Percentiles rank a stretch among this genome's conserved stretches.
Evolutionary conservation across 2,797 vertebrate genomes (phyloP).

Genomic region (Glossophaga mutica): DNA sequence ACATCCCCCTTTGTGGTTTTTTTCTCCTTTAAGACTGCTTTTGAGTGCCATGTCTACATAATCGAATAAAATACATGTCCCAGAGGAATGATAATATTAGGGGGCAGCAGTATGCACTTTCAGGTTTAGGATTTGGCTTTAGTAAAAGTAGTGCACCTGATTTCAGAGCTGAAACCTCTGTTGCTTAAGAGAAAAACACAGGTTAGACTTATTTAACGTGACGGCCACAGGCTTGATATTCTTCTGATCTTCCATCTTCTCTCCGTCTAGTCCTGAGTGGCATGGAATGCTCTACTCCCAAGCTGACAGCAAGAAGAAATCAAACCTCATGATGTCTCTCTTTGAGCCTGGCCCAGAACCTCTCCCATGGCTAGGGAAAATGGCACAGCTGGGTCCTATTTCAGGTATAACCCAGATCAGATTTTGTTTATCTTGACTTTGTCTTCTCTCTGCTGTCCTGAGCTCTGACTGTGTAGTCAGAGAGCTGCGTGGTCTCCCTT

Average conservation of each 20-base stretch:
- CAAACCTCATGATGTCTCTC: conserved; percentile 99
- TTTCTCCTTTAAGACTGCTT: conserved; percentile 8
- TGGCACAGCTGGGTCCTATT: conserved; percentile 94
- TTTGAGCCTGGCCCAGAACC: conserved; percentile 95
- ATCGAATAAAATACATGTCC: background rate
- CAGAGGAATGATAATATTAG: background rate
- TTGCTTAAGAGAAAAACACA: background rate
- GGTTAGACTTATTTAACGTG: background rate
- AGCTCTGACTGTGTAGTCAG: background rate
- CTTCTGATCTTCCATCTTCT: conserved; percentile 58
- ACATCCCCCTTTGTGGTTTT: background rate
- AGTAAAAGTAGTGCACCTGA: conserved; percentile 2
- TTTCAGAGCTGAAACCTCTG: background rate
- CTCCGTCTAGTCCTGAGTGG: conserved; percentile 90
- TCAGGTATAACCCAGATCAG: conserved; percentile 87
- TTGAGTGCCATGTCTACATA: background rate
- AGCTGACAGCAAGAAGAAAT: conserved; percentile 99
- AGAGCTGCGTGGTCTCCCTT: background rate
- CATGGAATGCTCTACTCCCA: conserved; percentile 99
- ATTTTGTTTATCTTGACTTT: background rate
- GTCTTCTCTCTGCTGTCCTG: background rate
- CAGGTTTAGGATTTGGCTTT: conserved; percentile 25
- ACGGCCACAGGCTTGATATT: background rate
- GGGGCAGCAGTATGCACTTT: background rate
- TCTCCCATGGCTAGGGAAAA: conserved; percentile 96